phyloP scores from a whole-genome alignment of 2,888 invertebrate genomes.

The Synanthedon andrenaeformis region DNA sequence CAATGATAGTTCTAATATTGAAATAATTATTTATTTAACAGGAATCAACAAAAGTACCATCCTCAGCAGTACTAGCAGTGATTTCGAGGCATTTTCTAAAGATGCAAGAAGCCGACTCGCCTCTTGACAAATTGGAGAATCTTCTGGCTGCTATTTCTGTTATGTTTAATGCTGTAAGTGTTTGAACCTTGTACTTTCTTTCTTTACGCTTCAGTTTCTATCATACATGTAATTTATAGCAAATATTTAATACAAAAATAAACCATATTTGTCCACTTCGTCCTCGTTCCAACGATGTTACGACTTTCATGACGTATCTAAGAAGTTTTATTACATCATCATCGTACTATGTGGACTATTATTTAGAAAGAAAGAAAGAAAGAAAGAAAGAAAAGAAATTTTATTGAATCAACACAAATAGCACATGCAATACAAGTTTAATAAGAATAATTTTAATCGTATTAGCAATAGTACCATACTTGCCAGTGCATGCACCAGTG shows the following conservation, averaged over 20 bases:
- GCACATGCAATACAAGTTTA: too few species aligned
- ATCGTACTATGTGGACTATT: too few species aligned
- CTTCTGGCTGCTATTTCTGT: conserved; percentile 89
- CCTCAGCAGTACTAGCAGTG: conserved; percentile 78
- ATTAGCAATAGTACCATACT: too few species aligned
- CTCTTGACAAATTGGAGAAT: conserved; percentile 92
- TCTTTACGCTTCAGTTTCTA: neutral
- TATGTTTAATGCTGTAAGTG: conserved; percentile 82
- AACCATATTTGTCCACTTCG: neutral
- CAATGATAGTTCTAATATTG: too few species aligned
- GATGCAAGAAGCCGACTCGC: conserved; percentile 92
- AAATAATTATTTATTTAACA: conserved; percentile 10
- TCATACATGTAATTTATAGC: neutral
- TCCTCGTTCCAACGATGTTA: too few species aligned
- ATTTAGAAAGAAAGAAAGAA: too few species aligned
- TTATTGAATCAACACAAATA: too few species aligned
- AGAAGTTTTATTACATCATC: too few species aligned
- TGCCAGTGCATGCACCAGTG: too few species aligned
- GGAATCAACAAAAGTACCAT: conserved; percentile 82
- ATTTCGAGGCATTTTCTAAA: conserved; percentile 84
- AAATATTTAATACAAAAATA: neutral
- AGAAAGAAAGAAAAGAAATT: too few species aligned
- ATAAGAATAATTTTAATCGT: too few species aligned
- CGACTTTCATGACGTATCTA: too few species aligned
- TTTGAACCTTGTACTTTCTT: neutral